Evolutionary conservation across 2,888 invertebrate genomes (phyloP).

Genomic region (Diaperis boleti): DNA sequence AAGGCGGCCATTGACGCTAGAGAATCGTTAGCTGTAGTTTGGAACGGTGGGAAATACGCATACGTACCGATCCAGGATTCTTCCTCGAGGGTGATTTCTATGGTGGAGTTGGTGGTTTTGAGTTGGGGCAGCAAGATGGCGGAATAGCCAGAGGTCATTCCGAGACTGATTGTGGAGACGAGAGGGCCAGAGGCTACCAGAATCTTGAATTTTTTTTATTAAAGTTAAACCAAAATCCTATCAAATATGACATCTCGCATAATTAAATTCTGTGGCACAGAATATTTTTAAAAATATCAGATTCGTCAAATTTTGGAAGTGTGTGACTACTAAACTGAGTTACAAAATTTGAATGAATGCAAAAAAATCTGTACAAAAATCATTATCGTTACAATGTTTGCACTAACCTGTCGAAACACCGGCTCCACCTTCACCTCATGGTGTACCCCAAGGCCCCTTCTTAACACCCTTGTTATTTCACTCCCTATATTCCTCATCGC

Average conservation of each 20-base stretch:
- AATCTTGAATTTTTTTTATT: conserved; percentile 67
- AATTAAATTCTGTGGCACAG: no score
- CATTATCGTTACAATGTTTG: no score
- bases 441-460: neutral
- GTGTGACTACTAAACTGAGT: no score
- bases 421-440: neutral
- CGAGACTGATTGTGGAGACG: conserved; percentile 70
- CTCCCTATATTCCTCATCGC: neutral
- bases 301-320: no score
- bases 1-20: conserved; percentile 73
- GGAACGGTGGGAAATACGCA: neutral
- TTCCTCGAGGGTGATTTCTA: conserved; percentile 67
- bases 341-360: neutral
- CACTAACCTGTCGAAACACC: conserved; percentile 16
- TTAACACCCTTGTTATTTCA: neutral
- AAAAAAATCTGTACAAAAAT: no score
- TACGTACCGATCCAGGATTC: conserved; percentile 73
- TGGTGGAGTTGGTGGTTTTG: conserved; percentile 63
- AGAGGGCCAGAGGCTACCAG: conserved; percentile 71
- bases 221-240: neutral
- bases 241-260: no score
- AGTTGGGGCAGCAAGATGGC: conserved; percentile 75
- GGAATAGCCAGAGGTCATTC: conserved; percentile 75
- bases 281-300: no score
- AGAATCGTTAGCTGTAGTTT: neutral